phyloP scores from a whole-genome alignment of 2,888 invertebrate species.

The Apotomis turbidana region DNA sequence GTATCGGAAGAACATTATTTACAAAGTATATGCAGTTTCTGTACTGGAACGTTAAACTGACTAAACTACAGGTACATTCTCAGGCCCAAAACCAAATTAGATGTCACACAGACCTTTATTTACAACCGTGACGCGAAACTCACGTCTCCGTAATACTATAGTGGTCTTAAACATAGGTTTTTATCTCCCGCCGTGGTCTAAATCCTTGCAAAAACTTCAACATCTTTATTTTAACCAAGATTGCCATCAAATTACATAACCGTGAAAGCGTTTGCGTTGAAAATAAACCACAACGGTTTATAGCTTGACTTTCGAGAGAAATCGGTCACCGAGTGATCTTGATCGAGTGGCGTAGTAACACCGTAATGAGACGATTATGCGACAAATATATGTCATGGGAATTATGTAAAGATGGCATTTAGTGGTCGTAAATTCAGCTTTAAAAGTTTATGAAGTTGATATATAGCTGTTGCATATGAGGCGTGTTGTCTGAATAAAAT shows the following conservation, averaged over 20 bases:
- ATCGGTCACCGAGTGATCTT: constrained; percentile 30
- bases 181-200: neutral
- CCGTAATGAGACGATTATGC: constrained; percentile 15
- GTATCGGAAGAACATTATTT: too few species aligned
- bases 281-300: constrained; percentile 31
- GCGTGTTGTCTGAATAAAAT: too few species aligned
- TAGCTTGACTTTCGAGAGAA: constrained; percentile 25
- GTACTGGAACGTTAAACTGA: too few species aligned
- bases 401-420: constrained; percentile 11
- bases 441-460: neutral
- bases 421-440: constrained; percentile 7
- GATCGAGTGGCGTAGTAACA: constrained; percentile 22
- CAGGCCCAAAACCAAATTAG: neutral
- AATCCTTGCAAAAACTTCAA: constrained; percentile 7
- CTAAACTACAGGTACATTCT: neutral
- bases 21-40: too few species aligned
- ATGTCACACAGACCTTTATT: neutral
- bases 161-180: neutral
- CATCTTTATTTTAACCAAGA: constrained; percentile 18
- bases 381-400: constrained; percentile 12
- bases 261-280: constrained; percentile 26
- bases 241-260: constrained; percentile 30
- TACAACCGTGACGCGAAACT: neutral
- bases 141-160: neutral
- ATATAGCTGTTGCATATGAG: too few species aligned